Percentiles rank a stretch among this genome's conserved stretches.
phyloP scores from a whole-genome alignment of 2,888 invertebrate species.

The Esperia sulphurella region DNA sequence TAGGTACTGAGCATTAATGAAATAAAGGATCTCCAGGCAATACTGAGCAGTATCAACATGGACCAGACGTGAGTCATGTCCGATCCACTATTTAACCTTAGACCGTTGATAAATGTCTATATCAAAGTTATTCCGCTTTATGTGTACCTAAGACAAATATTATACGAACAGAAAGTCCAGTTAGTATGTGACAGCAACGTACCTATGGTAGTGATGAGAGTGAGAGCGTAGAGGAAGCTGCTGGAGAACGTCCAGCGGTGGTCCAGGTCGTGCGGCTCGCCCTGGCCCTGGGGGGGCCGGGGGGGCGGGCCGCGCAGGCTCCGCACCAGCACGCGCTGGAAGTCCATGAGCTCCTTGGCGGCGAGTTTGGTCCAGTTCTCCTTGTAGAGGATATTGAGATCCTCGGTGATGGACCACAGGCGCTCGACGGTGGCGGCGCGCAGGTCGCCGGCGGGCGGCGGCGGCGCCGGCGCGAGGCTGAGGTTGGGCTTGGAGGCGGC shows the following conservation, averaged over 20 bases:
- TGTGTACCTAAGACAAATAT: too few relatives aligned
- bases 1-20: too few relatives aligned
- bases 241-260: slow-evolving; percentile 95
- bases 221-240: slow-evolving; percentile 94
- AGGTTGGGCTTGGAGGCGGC: slow-evolving; percentile 82
- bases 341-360: slow-evolving; percentile 91
- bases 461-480: slow-evolving; percentile 59
- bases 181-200: too few relatives aligned
- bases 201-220: slow-evolving; percentile 97
- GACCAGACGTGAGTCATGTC: too few relatives aligned
- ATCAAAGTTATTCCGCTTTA: too few relatives aligned
- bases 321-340: slow-evolving; percentile 83
- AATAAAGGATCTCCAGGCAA: too few relatives aligned
- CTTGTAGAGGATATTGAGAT: slow-evolving; percentile 92
- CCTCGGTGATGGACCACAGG: slow-evolving; percentile 91
- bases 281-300: slow-evolving; percentile 20
- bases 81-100: too few relatives aligned
- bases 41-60: too few relatives aligned
- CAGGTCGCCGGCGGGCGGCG: slow-evolving; percentile 69
- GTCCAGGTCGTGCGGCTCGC: slow-evolving; percentile 60
- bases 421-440: slow-evolving; percentile 87
- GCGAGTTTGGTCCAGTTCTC: slow-evolving; percentile 95
- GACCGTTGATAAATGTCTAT: too few relatives aligned
- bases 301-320: slow-evolving; percentile 52
- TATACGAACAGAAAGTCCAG: too few relatives aligned